Conservation (phyloP, 2,113 vertebrate species). For the Leuciscus idus region DNA sequence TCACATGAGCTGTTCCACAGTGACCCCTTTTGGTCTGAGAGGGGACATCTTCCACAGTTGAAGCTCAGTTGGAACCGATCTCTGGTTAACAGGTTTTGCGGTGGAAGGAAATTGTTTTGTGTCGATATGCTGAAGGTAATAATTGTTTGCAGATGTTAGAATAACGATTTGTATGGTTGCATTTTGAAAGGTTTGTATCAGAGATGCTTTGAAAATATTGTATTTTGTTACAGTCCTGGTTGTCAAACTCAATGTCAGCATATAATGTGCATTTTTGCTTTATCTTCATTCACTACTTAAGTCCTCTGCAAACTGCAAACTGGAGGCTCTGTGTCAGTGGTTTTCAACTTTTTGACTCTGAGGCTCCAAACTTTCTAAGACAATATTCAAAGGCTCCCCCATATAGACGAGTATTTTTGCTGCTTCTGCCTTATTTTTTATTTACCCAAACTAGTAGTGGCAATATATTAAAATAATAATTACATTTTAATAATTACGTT, state of each 20-base stretch:
- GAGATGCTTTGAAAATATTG: background rate
- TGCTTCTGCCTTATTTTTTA: background rate
- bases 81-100: background rate
- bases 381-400: background rate
- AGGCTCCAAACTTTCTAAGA: background rate
- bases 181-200: background rate
- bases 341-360: background rate
- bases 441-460: background rate
- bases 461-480: background rate
- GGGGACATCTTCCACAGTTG: conserved; percentile 14
- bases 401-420: too few species aligned
- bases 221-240: background rate
- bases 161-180: background rate
- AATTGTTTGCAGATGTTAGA: background rate
- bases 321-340: background rate
- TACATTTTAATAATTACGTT: background rate
- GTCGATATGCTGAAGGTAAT: background rate
- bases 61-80: background rate
- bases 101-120: background rate
- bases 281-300: background rate
- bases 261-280: background rate
- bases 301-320: too few species aligned
- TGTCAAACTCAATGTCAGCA: background rate
- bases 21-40: conserved; percentile 67
- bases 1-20: conserved; percentile 57